Evolutionary conservation across 2,797 vertebrate genomes (phyloP).

Genomic region (Merluccius polli): DNA sequence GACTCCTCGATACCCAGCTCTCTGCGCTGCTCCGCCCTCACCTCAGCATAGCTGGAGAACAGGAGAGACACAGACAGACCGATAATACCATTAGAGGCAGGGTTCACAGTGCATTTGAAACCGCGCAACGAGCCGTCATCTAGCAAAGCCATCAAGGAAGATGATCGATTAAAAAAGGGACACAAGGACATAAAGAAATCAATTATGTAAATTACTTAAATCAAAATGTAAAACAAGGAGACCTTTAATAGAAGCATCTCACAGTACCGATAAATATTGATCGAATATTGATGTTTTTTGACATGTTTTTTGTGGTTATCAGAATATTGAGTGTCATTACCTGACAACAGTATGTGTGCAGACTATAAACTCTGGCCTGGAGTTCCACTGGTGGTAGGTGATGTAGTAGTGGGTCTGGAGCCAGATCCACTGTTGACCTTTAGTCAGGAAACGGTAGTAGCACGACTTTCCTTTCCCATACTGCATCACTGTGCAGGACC

Average conservation of each 20-base stretch:
- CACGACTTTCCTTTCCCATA: slow-evolving; percentile 98
- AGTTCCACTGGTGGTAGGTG: slow-evolving; percentile 99
- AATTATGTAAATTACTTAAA: background rate
- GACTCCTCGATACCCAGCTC: slow-evolving; percentile 84
- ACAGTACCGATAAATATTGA: background rate
- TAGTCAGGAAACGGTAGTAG: slow-evolving; percentile 97
- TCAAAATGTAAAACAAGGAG: background rate
- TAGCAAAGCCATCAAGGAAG: background rate
- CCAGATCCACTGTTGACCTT: slow-evolving; percentile 99
- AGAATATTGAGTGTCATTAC: slow-evolving; percentile 55
- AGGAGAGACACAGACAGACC: background rate
- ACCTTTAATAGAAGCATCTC: background rate
- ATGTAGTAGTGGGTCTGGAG: slow-evolving; percentile 98
- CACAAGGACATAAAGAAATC: background rate
- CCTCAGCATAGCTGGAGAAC: slow-evolving; percentile 76
- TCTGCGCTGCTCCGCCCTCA: slow-evolving; percentile 74
- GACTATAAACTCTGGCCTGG: slow-evolving; percentile 96
- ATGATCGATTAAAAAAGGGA: background rate
- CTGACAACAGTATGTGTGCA: slow-evolving; percentile 98
- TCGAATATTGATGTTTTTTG: background rate
- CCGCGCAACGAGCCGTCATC: background rate
- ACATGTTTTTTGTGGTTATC: background rate
- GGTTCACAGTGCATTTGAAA: background rate
- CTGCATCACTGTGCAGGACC: slow-evolving; percentile 85
- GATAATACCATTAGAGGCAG: background rate